These are phyloP conservation scores for Eubasilissa splendida DNA, from an alignment of 2,888 invertebrate species.

Conservation along the genomic window DNA sequence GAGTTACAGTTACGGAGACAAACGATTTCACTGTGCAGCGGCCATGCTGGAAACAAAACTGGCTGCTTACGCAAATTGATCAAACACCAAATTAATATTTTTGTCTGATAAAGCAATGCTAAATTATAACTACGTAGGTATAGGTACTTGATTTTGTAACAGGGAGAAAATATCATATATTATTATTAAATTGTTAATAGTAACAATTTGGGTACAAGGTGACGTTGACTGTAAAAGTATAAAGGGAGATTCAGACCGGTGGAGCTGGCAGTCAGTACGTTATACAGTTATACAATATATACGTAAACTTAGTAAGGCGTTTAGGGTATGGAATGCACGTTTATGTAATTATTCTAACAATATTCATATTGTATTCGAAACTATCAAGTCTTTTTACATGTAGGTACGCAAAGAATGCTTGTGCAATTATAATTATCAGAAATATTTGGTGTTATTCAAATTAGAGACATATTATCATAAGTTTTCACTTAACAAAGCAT, in stretches of 20 bases:
- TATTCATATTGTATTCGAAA: not conserved
- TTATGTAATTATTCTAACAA: not conserved
- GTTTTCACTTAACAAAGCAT: too few species aligned
- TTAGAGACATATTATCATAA: too few species aligned
- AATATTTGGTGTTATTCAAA: too few species aligned
- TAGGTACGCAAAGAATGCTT: conserved; percentile 6
- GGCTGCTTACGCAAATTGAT: not conserved
- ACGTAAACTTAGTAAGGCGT: conserved; percentile 48
- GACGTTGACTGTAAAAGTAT: conserved; percentile 41
- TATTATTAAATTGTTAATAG: not conserved
- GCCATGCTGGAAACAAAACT: not conserved
- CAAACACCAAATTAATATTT: not conserved
- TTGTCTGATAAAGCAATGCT: not conserved
- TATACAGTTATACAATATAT: conserved; percentile 19
- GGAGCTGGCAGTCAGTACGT: conserved; percentile 41
- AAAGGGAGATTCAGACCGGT: conserved; percentile 39
- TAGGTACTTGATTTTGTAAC: not conserved
- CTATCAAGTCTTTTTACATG: conserved; percentile 14
- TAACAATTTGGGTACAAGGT: conserved; percentile 18
- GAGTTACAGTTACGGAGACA: not conserved
- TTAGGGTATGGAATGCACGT: conserved; percentile 48
- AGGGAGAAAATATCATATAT: not conserved
- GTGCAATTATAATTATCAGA: conserved; percentile 1
- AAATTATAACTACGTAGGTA: too few species aligned
- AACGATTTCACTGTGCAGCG: not conserved